These are phyloP conservation scores for Hypsopygia costalis DNA, from an alignment of 2,888 invertebrate genomes.

Conservation along the genomic window DNA sequence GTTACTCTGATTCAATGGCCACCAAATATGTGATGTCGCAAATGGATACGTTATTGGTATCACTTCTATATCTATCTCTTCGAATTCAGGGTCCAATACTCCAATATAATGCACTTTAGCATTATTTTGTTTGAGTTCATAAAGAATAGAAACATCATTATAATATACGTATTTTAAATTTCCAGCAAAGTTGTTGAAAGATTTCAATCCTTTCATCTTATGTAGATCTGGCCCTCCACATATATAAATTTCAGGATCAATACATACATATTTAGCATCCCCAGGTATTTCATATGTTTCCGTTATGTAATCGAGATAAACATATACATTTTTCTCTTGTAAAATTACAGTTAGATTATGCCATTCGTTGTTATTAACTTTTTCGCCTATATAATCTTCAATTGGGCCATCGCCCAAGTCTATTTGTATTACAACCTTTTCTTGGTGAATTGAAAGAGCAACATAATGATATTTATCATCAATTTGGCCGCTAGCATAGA, in stretches of 20 bases:
- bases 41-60: conserved; percentile 96
- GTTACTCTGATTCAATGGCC: conserved; percentile 88
- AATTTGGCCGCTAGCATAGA: conserved; percentile 96
- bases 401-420: conserved; percentile 92
- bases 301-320: conserved; percentile 88
- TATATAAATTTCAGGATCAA: conserved; percentile 96
- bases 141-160: conserved; percentile 94
- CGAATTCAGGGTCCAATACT: conserved; percentile 90
- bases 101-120: conserved; percentile 92
- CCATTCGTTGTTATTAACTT: conserved; percentile 89
- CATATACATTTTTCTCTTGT: conserved; percentile 85
- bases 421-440: conserved; percentile 91
- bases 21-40: conserved; percentile 94
- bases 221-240: conserved; percentile 92
- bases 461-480: conserved; percentile 94
- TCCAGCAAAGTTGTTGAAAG: conserved; percentile 92
- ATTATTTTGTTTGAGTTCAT: conserved; percentile 91
- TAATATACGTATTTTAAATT: conserved; percentile 95
- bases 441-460: conserved; percentile 91
- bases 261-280: conserved; percentile 84
- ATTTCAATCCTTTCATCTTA: conserved; percentile 90
- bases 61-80: conserved; percentile 90
- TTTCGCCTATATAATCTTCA: conserved; percentile 83
- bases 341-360: conserved; percentile 94
- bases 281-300: conserved; percentile 87